These are phyloP conservation scores for Zaprionus davidi DNA, from an alignment of 1,140 invertebrate genomes.

Conservation along the genomic window DNA sequence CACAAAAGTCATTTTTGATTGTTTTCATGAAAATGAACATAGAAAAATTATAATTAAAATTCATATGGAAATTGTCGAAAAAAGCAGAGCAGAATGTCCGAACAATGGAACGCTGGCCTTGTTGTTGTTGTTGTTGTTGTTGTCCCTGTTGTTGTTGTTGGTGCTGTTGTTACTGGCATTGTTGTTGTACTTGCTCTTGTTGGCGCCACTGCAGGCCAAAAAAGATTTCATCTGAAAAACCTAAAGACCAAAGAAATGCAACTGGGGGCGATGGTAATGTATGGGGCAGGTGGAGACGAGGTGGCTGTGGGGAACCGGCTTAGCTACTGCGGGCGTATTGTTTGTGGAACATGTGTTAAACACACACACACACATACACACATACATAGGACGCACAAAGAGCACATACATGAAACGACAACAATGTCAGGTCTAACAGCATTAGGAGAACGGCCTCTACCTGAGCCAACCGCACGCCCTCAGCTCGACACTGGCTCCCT, in stretches of 20 bases:
- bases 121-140: conserved; percentile 16
- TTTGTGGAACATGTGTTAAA: conserved; percentile 77
- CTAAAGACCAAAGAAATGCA: conserved; percentile 77
- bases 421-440: conserved; percentile 75
- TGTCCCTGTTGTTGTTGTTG: not conserved
- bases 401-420: conserved; percentile 39
- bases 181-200: conserved; percentile 43
- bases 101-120: conserved; percentile 61
- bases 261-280: conserved; percentile 39
- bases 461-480: conserved; percentile 36
- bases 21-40: conserved; percentile 83
- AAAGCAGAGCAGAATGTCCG: conserved; percentile 60
- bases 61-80: conserved; percentile 81
- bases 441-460: conserved; percentile 65
- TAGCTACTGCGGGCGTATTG: conserved; percentile 71
- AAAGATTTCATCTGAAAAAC: conserved; percentile 77
- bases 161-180: conserved; percentile 15
- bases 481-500: not conserved
- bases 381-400: conserved; percentile 13
- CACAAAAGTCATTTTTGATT: conserved; percentile 81
- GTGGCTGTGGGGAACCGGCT: conserved; percentile 26
- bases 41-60: conserved; percentile 83
- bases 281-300: conserved; percentile 1
- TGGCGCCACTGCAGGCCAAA: conserved; percentile 54
- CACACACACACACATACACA: conserved; percentile 16